A percentile compares a stretch with the other conserved stretches of the same genome.
phyloP scores from a whole-genome alignment of 2,113 vertebrate genomes.

The Gobio gobio region DNA sequence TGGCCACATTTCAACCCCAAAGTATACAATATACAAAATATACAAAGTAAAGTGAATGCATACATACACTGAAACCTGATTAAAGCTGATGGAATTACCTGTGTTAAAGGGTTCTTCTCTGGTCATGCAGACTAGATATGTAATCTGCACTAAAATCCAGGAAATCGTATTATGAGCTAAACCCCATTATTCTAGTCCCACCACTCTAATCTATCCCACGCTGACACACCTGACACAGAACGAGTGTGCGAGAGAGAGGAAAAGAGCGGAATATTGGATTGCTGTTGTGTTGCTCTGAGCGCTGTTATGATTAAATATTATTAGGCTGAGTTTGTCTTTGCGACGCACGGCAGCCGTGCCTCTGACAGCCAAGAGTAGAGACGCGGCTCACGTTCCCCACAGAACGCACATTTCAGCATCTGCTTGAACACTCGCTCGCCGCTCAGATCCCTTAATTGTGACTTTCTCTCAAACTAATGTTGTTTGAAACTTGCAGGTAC shows the following conservation, averaged over 20 bases:
- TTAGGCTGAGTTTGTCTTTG: constrained; percentile 18
- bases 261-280: constrained; percentile 22
- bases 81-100: constrained; percentile 25
- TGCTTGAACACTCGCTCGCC: constrained; percentile 10
- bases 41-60: background rate
- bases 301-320: constrained; percentile 35
- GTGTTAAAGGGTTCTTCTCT: constrained; percentile 27
- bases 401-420: background rate
- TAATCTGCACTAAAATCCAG: constrained; percentile 44
- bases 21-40: too few species aligned
- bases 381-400: background rate
- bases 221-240: constrained; percentile 41
- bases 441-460: constrained; percentile 20
- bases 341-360: background rate
- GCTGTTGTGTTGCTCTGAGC: constrained; percentile 9
- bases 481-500: constrained; percentile 9
- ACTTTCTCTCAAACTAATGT: constrained; percentile 18
- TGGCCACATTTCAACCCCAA: background rate
- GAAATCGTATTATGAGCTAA: constrained; percentile 49
- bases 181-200: constrained; percentile 39
- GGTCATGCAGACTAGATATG: constrained; percentile 41
- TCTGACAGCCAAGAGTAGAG: constrained; percentile 20
- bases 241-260: background rate
- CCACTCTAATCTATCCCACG: constrained; percentile 36
- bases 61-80: background rate